These are phyloP conservation scores for Campylorhamphus procurvoides DNA, from an alignment of 2,113 vertebrate species.

Conservation along the genomic window DNA sequence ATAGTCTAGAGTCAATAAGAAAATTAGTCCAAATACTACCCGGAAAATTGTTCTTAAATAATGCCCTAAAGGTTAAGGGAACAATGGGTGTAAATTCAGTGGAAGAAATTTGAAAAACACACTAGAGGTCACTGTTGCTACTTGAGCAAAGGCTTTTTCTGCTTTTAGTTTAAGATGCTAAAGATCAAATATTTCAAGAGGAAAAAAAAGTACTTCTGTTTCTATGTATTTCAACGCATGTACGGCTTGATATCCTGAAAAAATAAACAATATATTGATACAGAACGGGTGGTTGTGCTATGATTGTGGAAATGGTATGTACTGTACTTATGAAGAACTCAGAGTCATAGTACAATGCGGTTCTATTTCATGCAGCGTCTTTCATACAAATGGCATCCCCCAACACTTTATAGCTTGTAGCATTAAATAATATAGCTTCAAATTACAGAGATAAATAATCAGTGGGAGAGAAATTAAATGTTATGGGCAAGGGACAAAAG, in stretches of 20 bases:
- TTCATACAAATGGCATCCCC: constrained; percentile 38
- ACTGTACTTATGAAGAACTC: neutral
- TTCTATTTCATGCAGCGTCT: constrained; percentile 21
- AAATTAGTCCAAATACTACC: constrained; percentile 72
- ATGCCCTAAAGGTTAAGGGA: constrained; percentile 75
- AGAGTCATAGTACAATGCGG: neutral
- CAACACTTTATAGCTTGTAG: constrained; percentile 46
- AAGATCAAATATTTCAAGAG: constrained; percentile 54
- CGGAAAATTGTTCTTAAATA: constrained; percentile 71
- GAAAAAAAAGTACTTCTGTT: neutral
- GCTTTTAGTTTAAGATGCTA: constrained; percentile 8
- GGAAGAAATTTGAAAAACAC: constrained; percentile 73
- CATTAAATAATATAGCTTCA: constrained; percentile 60
- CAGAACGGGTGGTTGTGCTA: neutral
- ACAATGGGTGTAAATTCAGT: constrained; percentile 42
- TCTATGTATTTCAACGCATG: constrained; percentile 42
- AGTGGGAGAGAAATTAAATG: constrained; percentile 44
- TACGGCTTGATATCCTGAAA: constrained; percentile 43
- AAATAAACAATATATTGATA: constrained; percentile 46
- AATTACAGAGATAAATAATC: constrained; percentile 66
- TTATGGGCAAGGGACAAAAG: constrained; percentile 41
- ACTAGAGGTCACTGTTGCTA: constrained; percentile 86
- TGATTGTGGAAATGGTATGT: neutral
- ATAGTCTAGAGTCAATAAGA: constrained; percentile 67
- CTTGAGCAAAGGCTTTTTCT: constrained; percentile 64